Evolutionary conservation across 2,888 invertebrate genomes (phyloP).

Genomic region (Parnassius apollo): DNA sequence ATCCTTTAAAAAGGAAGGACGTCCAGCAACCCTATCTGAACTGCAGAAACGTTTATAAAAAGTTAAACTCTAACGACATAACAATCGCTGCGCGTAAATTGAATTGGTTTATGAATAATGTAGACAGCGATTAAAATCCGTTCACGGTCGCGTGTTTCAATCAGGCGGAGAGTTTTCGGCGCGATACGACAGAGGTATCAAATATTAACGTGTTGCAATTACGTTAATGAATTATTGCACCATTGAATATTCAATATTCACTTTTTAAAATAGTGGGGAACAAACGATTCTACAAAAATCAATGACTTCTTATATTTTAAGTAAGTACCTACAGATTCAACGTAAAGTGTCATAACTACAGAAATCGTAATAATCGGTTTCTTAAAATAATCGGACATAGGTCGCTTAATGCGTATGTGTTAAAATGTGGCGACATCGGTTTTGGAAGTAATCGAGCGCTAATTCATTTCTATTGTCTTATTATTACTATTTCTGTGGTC

Average conservation of each 20-base stretch:
- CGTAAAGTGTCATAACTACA: too few relatives aligned
- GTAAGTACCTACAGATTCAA: too few relatives aligned
- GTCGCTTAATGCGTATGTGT: too few relatives aligned
- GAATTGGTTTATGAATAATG: slow-evolving; percentile 31
- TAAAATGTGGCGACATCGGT: too few relatives aligned
- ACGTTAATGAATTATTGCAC: slow-evolving; percentile 14
- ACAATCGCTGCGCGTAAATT: slow-evolving; percentile 27
- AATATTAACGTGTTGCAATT: slow-evolving; percentile 18
- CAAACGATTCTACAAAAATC: not conserved
- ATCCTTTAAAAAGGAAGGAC: too few relatives aligned
- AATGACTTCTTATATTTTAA: too few relatives aligned
- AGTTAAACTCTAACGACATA: slow-evolving; percentile 3
- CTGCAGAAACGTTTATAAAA: not conserved
- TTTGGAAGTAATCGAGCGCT: too few relatives aligned
- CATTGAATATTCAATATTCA: slow-evolving; percentile 5
- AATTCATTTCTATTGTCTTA: too few relatives aligned
- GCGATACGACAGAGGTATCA: slow-evolving; percentile 5
- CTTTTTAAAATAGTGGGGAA: not conserved
- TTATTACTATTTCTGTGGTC: too few relatives aligned
- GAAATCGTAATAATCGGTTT: too few relatives aligned
- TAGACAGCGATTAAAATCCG: slow-evolving; percentile 35
- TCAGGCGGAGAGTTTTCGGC: slow-evolving; percentile 37
- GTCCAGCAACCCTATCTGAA: not conserved
- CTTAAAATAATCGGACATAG: too few relatives aligned
- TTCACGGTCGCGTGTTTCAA: slow-evolving; percentile 42